Conservation (phyloP, 2,888 invertebrate species). For the Tenthredo livida region DNA sequence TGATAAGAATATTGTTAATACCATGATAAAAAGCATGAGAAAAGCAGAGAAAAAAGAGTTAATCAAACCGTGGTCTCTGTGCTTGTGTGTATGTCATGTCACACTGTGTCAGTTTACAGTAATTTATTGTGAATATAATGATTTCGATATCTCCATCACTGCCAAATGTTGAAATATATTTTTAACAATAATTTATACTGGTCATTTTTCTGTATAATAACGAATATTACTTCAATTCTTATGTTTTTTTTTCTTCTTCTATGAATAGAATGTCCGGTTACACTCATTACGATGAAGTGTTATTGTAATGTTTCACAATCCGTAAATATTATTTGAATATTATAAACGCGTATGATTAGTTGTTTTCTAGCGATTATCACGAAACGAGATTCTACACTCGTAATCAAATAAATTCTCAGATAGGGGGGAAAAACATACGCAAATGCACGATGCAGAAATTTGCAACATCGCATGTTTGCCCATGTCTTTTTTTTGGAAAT, state of each 20-base stretch:
- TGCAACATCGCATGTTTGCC: not conserved
- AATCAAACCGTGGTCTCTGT: not conserved
- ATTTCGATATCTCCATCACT: not conserved
- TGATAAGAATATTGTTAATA: not conserved
- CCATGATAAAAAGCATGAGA: not conserved
- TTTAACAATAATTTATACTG: not conserved
- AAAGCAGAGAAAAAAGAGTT: not conserved
- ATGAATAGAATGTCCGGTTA: not conserved
- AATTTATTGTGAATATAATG: not conserved
- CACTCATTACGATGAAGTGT: not conserved
- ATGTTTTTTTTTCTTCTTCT: not conserved
- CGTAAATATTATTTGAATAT: conserved; percentile 18
- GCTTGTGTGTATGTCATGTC: not conserved
- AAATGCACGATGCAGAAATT: not conserved
- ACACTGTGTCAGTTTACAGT: not conserved
- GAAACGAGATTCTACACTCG: not conserved
- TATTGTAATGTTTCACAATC: not conserved
- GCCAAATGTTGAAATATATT: not conserved
- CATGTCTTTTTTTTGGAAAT: not conserved
- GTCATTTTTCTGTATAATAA: not conserved
- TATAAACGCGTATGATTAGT: conserved; percentile 2
- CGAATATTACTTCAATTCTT: not conserved
- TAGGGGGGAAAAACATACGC: not conserved
- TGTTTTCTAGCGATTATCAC: not conserved
- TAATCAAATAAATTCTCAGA: not conserved